Evolutionary conservation across 2,888 invertebrate genomes (phyloP).

Genomic region (Candidula unifasciata): DNA sequence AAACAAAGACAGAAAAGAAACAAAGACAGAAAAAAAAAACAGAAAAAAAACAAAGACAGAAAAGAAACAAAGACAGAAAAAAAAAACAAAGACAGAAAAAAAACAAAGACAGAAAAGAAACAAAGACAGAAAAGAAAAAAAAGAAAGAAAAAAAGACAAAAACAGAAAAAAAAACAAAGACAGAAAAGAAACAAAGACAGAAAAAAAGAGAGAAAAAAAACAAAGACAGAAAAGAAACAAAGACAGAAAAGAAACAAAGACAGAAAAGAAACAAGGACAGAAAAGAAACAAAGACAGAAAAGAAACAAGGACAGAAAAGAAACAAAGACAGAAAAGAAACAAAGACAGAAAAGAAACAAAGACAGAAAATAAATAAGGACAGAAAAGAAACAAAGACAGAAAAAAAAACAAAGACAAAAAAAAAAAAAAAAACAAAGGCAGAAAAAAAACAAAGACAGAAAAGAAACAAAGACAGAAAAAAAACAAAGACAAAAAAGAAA

Average conservation of each 20-base stretch:
- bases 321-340: too few relatives aligned
- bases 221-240: neutral
- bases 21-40: neutral
- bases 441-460: neutral
- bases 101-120: too few relatives aligned
- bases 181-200: neutral
- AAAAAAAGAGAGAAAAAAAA: neutral
- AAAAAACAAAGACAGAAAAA: neutral
- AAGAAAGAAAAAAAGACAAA: too few relatives aligned
- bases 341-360: neutral
- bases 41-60: neutral
- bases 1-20: neutral
- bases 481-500: neutral
- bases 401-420: neutral
- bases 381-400: neutral
- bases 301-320: neutral
- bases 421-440: neutral
- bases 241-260: neutral
- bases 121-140: neutral
- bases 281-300: neutral
- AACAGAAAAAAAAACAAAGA: too few relatives aligned
- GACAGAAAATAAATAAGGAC: constrained; percentile 59
- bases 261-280: too few relatives aligned
- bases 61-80: neutral
- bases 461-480: too few relatives aligned